Base-by-base conservation (phyloP, 2,113 vertebrate species). In the Phoxinus phoxinus region DNA sequence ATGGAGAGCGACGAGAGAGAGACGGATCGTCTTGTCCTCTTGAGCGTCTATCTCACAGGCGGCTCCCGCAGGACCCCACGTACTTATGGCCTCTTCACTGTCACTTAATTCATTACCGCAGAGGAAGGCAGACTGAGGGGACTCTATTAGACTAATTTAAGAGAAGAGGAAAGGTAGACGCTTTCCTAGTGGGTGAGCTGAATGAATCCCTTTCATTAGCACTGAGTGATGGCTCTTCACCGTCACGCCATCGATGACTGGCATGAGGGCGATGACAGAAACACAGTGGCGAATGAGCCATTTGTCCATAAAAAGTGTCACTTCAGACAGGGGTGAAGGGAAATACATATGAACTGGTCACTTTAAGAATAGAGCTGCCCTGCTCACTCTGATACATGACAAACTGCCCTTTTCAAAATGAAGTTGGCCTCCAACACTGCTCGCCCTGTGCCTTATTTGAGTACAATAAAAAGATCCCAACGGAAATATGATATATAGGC, bases 51-150 rank as follows among this genome's bases (percentile, higher is more conserved):
- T 86, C 48, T 75, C 41, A 56, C 74, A 83, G 80, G 67, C 58
- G 44, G 35, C 67, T 73, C 88, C 81, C 27, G 13, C 25, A 46
- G 59, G 74, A 82, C 82, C 78, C 32, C 56, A 37, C 79, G 56
- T 51, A 78, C 53, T 77, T 78, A 75, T 75, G 41, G 56, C 69
- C 44, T 69, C 72, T 27, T 86, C 85, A 80, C 69, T 86, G 61
- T 87, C 88, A 89, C 77, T 89, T 83, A 77, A 82, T 65, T 67
- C 84, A 53, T 86, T 84, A 83, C 37, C 81, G 82, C 56, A 73
- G 83, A 81, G 83, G 51, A 74, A 77, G 48, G 32, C 85, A 76
- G 78, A 44, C 81, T 35, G 21, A 67, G n/a, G 82, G 82, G 83
- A 80, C 77, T 88, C 69, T 44, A 86, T 88, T 88, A 88, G 27